Evolutionary conservation across 92 coral and sea anemone species (phyloP).

Genomic region (Umimayanthus kanabou): DNA sequence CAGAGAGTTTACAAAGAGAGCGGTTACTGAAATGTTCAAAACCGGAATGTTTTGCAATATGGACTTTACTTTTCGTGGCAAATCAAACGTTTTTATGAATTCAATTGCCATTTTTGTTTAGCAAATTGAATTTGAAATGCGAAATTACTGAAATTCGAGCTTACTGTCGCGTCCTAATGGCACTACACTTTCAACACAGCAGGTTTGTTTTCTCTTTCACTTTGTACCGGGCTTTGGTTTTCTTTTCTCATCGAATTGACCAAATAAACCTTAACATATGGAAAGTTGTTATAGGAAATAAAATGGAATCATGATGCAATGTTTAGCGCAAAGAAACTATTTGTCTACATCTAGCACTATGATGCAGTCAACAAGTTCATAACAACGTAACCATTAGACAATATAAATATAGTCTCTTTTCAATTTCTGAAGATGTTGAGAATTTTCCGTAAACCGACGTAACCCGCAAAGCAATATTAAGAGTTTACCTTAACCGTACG

Average conservation of each 20-base stretch:
- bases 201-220: neutral
- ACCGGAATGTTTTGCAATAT: neutral
- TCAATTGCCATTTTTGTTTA: neutral
- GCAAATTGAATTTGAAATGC: constrained; percentile 2
- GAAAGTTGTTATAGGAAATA: neutral
- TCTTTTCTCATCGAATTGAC: neutral
- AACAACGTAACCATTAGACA: too few species aligned
- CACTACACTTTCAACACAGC: neutral
- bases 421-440: too few species aligned
- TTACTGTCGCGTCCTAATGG: constrained; percentile 2
- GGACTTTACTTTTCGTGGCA: neutral
- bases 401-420: too few species aligned
- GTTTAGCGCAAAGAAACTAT: too few species aligned
- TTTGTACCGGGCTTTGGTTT: neutral
- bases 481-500: too few species aligned
- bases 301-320: neutral
- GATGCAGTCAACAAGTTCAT: too few species aligned
- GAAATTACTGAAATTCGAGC: neutral
- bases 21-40: neutral
- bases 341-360: too few species aligned
- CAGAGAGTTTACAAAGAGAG: neutral
- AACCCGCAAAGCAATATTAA: too few species aligned
- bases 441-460: too few species aligned
- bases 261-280: neutral
- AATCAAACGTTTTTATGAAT: neutral